Evolutionary conservation across 2,888 invertebrate genomes (phyloP).

Genomic region (Homarus gammarus): DNA sequence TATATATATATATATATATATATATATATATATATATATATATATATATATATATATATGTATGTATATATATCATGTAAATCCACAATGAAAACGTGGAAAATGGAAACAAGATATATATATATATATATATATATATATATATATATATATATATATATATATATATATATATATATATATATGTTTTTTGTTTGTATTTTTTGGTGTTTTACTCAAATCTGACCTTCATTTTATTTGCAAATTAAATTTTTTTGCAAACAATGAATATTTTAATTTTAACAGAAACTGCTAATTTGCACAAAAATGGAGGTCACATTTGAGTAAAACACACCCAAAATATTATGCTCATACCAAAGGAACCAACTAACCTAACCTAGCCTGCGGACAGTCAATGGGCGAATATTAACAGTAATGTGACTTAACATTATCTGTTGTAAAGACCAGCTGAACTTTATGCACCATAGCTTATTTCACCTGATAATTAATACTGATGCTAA

Average conservation of each 20-base stretch:
- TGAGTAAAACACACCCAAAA: neutral
- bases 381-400: no score
- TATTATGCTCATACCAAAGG: neutral
- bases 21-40: neutral
- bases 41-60: neutral
- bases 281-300: neutral
- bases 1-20: neutral
- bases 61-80: conserved; percentile 27
- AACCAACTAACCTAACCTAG: neutral
- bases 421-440: no score
- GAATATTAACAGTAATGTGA: no score
- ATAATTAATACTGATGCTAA: no score
- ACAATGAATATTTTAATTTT: neutral
- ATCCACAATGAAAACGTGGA: no score
- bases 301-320: no score
- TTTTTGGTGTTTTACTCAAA: neutral
- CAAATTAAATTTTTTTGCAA: neutral
- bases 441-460: no score
- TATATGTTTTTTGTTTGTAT: neutral
- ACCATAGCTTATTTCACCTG: no score
- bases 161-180: conserved; percentile 1
- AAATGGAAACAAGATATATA: no score
- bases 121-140: conserved; percentile 3
- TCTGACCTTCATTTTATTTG: neutral
- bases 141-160: conserved; percentile 2